phyloP scores from a whole-genome alignment of 2,113 vertebrate species.

The Lucifuga dentata region DNA sequence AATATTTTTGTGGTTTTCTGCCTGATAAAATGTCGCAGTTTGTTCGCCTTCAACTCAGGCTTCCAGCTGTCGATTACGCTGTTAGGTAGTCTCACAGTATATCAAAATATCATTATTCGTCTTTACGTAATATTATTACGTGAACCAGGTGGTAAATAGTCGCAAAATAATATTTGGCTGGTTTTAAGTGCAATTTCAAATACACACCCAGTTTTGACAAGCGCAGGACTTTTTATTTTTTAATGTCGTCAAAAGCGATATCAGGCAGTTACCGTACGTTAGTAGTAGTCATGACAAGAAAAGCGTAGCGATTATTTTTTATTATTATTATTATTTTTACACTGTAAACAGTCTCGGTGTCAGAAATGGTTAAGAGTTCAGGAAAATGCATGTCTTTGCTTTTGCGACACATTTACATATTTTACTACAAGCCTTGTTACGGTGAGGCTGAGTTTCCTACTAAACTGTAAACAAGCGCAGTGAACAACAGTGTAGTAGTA shows the following conservation, averaged over 20 bases:
- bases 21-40: too few species aligned
- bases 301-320: neutral
- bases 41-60: too few species aligned
- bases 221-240: neutral
- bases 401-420: neutral
- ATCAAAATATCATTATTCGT: too few species aligned
- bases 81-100: too few species aligned
- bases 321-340: neutral
- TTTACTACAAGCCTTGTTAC: conserved; percentile 43
- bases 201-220: neutral
- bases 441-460: conserved; percentile 62
- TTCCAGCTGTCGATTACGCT: too few species aligned
- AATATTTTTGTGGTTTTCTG: neutral
- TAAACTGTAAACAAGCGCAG: conserved; percentile 78
- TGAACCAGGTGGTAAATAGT: too few species aligned
- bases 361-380: too few species aligned
- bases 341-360: neutral
- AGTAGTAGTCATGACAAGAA: neutral
- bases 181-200: too few species aligned
- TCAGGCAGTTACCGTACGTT: conserved; percentile 26
- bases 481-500: conserved; percentile 84
- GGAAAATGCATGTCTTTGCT: neutral
- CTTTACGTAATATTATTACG: too few species aligned
- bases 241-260: neutral
- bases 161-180: too few species aligned